A percentile compares a stretch with the other conserved stretches of the same genome.
Evolutionary conservation across 2,797 vertebrate genomes (phyloP).

Genomic region (Parauchenoglanis ngamensis): DNA sequence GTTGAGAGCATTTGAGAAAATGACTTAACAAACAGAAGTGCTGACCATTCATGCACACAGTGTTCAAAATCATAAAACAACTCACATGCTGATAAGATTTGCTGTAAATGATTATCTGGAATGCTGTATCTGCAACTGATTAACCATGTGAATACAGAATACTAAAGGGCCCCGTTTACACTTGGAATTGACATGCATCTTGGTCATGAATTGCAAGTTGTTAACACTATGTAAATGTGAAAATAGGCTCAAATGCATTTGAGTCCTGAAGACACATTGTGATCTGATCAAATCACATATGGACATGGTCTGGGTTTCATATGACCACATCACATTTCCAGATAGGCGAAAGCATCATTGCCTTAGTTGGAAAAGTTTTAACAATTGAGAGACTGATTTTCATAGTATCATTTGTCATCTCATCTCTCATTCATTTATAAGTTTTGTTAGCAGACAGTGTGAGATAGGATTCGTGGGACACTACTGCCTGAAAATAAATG

Average conservation of each 20-base stretch:
- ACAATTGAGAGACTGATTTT: too few relatives aligned
- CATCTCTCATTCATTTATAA: not conserved
- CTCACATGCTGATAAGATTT: not conserved
- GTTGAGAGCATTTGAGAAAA: too few relatives aligned
- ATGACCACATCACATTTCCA: too few relatives aligned
- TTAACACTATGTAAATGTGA: not conserved
- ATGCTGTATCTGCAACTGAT: not conserved
- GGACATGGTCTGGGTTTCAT: too few relatives aligned
- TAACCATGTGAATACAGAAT: not conserved
- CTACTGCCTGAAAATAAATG: not conserved
- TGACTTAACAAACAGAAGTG: not conserved
- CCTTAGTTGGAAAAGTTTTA: too few relatives aligned
- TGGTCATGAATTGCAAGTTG: too few relatives aligned
- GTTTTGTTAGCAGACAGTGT: not conserved
- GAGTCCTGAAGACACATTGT: not conserved
- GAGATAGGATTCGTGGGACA: not conserved
- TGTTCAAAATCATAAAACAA: not conserved
- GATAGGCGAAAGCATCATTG: too few relatives aligned
- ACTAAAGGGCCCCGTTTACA: too few relatives aligned
- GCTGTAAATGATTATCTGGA: not conserved
- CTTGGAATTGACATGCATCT: too few relatives aligned
- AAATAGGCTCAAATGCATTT: not conserved
- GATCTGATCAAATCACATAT: too few relatives aligned
- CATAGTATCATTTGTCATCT: not conserved
- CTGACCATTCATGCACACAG: not conserved